These are phyloP conservation scores for Serilophus lunatus DNA, from an alignment of 2,113 vertebrate species.

Conservation along the genomic window DNA sequence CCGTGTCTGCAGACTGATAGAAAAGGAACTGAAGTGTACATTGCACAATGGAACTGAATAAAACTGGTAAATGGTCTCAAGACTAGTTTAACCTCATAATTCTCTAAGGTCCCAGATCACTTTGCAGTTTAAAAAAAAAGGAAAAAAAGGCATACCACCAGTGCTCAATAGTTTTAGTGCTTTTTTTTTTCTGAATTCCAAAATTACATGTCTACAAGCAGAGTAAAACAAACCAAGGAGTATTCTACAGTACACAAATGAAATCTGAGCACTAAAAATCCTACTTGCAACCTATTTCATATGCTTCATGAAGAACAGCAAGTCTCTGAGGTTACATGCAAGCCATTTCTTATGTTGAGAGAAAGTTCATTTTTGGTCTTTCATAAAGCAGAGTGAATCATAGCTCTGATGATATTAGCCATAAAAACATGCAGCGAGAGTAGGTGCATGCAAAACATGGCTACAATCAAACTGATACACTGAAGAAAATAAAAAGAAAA, in stretches of 20 bases:
- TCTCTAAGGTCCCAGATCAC: conserved; percentile 63
- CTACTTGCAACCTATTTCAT: conserved; percentile 62
- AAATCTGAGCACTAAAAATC: conserved; percentile 64
- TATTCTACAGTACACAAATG: conserved; percentile 59
- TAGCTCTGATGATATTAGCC: conserved; percentile 55
- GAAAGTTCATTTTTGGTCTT: conserved; percentile 70
- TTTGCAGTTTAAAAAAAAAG: neutral
- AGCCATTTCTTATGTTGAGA: conserved; percentile 49
- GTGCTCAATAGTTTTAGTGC: conserved; percentile 72
- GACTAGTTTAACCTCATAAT: conserved; percentile 65
- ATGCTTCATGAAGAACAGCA: conserved; percentile 63
- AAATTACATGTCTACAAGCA: conserved; percentile 64
- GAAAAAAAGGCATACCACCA: conserved; percentile 65
- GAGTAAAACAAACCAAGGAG: conserved; percentile 45
- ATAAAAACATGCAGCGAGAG: conserved; percentile 72
- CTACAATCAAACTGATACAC: conserved; percentile 65
- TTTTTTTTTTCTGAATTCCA: conserved; percentile 62
- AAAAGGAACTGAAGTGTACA: conserved; percentile 73
- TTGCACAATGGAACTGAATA: conserved; percentile 71
- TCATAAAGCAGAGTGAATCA: conserved; percentile 49
- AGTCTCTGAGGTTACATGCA: conserved; percentile 62
- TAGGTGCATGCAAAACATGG: conserved; percentile 73
- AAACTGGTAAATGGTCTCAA: conserved; percentile 65
- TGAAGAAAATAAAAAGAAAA: neutral
- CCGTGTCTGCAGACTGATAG: conserved; percentile 68